A percentile compares a stretch with the other conserved stretches of the same genome.
These are phyloP conservation scores for Neoscelio sp. DNA, from an alignment of 2,888 invertebrate genomes.

Conservation along the genomic window DNA sequence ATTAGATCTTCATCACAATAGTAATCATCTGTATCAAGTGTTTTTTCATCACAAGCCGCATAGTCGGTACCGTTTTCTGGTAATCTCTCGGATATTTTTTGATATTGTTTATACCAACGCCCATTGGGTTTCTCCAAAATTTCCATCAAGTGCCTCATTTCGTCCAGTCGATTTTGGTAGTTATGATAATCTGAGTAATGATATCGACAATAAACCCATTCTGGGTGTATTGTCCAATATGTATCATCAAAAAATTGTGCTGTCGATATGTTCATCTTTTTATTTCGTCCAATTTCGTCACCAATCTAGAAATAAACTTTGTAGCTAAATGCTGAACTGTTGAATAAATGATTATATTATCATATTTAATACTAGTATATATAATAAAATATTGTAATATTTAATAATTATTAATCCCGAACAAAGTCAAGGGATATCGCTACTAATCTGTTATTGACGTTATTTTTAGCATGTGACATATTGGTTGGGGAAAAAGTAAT, in stretches of 20 bases:
- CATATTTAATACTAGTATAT: too few species aligned
- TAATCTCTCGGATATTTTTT: too few species aligned
- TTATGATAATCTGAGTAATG: constrained; percentile 92
- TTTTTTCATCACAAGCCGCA: constrained; percentile 80
- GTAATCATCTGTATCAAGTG: constrained; percentile 88
- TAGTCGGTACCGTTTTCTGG: constrained; percentile 7
- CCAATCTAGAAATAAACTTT: constrained; percentile 86
- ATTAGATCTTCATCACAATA: constrained; percentile 94
- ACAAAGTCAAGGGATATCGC: too few species aligned
- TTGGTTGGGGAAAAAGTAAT: too few species aligned
- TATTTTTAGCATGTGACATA: too few species aligned
- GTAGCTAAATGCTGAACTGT: background rate
- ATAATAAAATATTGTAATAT: too few species aligned
- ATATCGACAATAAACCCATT: constrained; percentile 96
- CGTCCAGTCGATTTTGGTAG: constrained; percentile 89
- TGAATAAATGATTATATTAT: too few species aligned
- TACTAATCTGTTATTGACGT: too few species aligned
- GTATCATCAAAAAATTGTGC: constrained; percentile 89
- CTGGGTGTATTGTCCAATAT: constrained; percentile 92
- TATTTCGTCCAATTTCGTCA: constrained; percentile 89
- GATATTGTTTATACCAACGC: constrained; percentile 88
- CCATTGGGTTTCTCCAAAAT: constrained; percentile 86
- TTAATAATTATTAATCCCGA: too few species aligned
- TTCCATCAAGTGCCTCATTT: constrained; percentile 89
- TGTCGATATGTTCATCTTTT: constrained; percentile 88